Conservation (phyloP, 2,797 vertebrate species). For the Tapirus indicus region DNA sequence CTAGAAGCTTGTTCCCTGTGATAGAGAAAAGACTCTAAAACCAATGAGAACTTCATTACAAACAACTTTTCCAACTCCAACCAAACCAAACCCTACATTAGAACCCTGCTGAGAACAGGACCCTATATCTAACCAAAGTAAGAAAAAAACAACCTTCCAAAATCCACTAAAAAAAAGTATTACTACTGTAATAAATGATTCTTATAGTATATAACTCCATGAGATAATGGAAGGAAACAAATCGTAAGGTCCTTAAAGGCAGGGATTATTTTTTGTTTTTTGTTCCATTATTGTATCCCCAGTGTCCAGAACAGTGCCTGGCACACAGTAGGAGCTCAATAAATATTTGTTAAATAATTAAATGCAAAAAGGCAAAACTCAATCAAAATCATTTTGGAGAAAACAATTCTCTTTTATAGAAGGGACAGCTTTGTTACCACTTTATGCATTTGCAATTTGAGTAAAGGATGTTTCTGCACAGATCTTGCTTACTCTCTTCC, state of each 20-base stretch:
- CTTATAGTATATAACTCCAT: neutral
- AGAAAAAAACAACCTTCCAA: neutral
- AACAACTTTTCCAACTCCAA: neutral
- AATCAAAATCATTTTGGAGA: neutral
- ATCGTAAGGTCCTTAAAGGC: neutral
- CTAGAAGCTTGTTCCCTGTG: neutral
- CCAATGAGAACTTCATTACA: conserved; percentile 19
- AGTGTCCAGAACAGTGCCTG: neutral
- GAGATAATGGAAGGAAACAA: neutral
- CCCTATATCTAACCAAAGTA: neutral
- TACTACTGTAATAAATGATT: neutral
- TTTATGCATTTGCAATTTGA: neutral
- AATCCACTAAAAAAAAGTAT: neutral
- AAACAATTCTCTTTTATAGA: neutral
- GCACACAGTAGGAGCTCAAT: neutral
- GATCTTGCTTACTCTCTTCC: conserved; percentile 23
- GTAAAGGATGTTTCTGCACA: neutral
- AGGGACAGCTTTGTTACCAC: neutral
- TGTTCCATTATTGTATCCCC: neutral
- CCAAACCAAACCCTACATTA: neutral
- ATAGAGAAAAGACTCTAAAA: conserved; percentile 46
- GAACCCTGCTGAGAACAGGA: neutral
- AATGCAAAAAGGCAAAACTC: neutral
- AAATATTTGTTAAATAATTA: conserved; percentile 21
- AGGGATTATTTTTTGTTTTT: neutral